Evolutionary conservation across 2,888 invertebrate genomes (phyloP).

Genomic region (Pemphredon lugubris): DNA sequence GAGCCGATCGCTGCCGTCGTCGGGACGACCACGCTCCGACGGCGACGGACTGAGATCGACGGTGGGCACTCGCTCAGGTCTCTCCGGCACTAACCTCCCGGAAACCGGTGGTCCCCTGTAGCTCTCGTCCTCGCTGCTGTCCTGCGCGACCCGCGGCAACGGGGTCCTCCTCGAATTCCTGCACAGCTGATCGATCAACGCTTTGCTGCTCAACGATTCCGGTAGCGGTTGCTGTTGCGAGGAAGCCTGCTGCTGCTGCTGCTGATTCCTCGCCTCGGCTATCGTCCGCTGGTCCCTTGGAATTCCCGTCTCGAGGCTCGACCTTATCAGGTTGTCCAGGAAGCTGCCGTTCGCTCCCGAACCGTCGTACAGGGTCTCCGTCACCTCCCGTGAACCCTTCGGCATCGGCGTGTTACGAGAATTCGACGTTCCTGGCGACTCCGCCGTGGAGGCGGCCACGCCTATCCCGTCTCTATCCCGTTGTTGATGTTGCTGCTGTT

Average conservation of each 20-base stretch:
- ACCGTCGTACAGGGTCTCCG: conserved; percentile 86
- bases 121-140: conserved; percentile 82
- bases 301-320: conserved; percentile 88
- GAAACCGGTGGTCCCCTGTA: conserved; percentile 69
- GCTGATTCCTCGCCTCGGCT: conserved; percentile 80
- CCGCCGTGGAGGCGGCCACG: conserved; percentile 61
- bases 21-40: conserved; percentile 73
- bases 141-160: conserved; percentile 79
- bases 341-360: conserved; percentile 88
- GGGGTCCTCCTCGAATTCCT: conserved; percentile 84
- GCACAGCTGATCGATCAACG: conserved; percentile 86
- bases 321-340: conserved; percentile 91
- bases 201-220: conserved; percentile 84
- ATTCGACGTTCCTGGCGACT: conserved; percentile 75
- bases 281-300: conserved; percentile 78
- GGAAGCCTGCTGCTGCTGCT: conserved; percentile 80
- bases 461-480: conserved; percentile 66
- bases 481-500: conserved; percentile 55
- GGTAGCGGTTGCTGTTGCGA: conserved; percentile 82
- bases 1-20: conserved; percentile 76
- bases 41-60: conserved; percentile 79
- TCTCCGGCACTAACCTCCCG: conserved; percentile 69
- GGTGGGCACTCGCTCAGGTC: conserved; percentile 78
- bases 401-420: conserved; percentile 80
- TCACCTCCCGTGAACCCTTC: conserved; percentile 84